Evolutionary conservation across 2,888 invertebrate genomes (phyloP), one percentile per base, ranked within the genome.

Genomic region (Pollenia griseotomentosa): DNA sequence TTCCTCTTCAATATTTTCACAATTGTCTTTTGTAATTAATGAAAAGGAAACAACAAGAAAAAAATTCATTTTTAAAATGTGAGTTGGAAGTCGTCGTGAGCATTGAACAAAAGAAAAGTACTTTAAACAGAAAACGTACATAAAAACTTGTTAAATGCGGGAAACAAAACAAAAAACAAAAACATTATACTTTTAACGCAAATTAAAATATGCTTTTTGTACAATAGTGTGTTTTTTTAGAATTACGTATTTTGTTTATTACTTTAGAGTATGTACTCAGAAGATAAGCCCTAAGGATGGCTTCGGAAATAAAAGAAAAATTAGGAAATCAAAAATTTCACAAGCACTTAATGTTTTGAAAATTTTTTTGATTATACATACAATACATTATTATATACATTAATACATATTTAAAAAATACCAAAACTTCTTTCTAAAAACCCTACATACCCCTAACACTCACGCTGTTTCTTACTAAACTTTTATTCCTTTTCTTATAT

Each of bases 161-260:
- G 48, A 74, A 53, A 33, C 14, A 77, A 48, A 59, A 63, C 46
- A 77, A 42, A 75, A 14, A 71, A 23, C 1, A 6, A 33, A 33
- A 48, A 33, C 1, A 77, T 5, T 19, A 42, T 57, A 63, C 51
- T 77, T 68, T 59, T 51, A 68, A 83, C 55, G 70, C 51, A 71
- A 46, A 68, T 78, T 82, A 14, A 68, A 78, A 77, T 33, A 33
- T 55, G 65, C 71, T 70, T 86, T 81, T 83, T 83, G 83, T 86
- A 86, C 80, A 75, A 83, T 77, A 80, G 77, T 80, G 66, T 86
- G 59, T 86, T 83, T 33, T 19, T 83, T 86, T 63, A 57, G 33
- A 65, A 66, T 57, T 66, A 48, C 65, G 14, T 55, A 65, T 57
- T 57, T 19, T 42, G 33, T 75, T 65, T 71, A 46, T 83, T 75